A percentile compares a stretch with the other conserved stretches of the same genome.
Conservation (phyloP, 1,140 invertebrate species). For the Palaemon carinicauda region DNA sequence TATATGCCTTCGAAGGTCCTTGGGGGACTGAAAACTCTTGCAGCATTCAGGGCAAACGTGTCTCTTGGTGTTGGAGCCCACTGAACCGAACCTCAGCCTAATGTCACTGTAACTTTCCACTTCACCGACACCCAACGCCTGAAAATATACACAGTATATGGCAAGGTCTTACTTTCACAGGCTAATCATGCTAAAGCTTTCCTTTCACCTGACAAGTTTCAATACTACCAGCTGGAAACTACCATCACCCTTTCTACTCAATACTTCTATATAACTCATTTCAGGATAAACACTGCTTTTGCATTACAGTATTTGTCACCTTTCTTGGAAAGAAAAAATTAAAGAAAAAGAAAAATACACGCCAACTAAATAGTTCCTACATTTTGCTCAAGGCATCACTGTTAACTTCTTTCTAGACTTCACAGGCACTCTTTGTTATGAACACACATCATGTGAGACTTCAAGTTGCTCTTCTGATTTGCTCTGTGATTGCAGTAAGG, state of each 20-base stretch:
- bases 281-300: background rate
- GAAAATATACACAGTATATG: slow-evolving; percentile 37
- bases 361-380: slow-evolving; percentile 1
- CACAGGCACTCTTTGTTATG: slow-evolving; percentile 33
- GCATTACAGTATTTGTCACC: background rate
- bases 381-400: background rate
- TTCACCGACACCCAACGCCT: slow-evolving; percentile 52
- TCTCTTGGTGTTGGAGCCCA: slow-evolving; percentile 54
- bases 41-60: slow-evolving; percentile 49
- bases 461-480: slow-evolving; percentile 56
- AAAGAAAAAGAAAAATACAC: background rate
- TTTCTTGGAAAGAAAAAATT: background rate
- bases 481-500: slow-evolving; percentile 49
- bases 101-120: slow-evolving; percentile 53
- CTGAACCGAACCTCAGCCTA: slow-evolving; percentile 46
- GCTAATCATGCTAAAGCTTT: background rate
- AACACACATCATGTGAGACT: slow-evolving; percentile 53
- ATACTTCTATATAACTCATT: background rate
- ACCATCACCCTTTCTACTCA: slow-evolving; percentile 13
- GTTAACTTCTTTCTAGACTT: slow-evolving; percentile 7
- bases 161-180: slow-evolving; percentile 54
- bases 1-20: slow-evolving; percentile 57
- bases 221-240: slow-evolving; percentile 11
- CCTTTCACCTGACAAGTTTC: slow-evolving; percentile 16
- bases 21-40: slow-evolving; percentile 59